Conservation (phyloP, 2,888 invertebrate genomes). For the Patella ulyssiponensis region DNA sequence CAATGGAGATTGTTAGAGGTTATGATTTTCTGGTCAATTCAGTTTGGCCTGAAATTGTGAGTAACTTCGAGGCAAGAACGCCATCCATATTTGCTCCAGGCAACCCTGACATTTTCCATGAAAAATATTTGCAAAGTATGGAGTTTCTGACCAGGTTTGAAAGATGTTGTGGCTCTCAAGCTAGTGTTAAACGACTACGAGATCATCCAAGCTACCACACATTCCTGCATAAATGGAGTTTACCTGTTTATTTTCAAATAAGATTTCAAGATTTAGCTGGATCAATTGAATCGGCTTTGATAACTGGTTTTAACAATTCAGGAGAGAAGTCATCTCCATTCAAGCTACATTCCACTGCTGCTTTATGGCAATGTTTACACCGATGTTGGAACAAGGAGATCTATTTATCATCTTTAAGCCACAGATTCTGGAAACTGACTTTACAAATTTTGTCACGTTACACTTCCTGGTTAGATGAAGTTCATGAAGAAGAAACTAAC, state of each 20-base stretch:
- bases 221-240: conserved; percentile 90
- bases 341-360: conserved; percentile 71
- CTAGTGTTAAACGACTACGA: conserved; percentile 78
- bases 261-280: conserved; percentile 94
- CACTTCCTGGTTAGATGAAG: conserved; percentile 77
- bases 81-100: conserved; percentile 91
- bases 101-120: conserved; percentile 89
- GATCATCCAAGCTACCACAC: conserved; percentile 82
- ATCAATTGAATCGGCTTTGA: conserved; percentile 75
- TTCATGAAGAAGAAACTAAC: conserved; percentile 55
- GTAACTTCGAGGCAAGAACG: conserved; percentile 76
- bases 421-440: conserved; percentile 87
- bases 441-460: conserved; percentile 88
- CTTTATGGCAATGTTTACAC: conserved; percentile 75
- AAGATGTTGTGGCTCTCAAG: conserved; percentile 77
- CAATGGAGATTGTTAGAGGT: conserved; percentile 75
- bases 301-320: conserved; percentile 64
- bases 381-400: conserved; percentile 86
- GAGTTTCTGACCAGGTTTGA: conserved; percentile 83
- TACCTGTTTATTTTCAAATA: conserved; percentile 97
- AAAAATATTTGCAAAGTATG: conserved; percentile 84
- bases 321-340: conserved; percentile 50
- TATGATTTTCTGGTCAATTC: conserved; percentile 88
- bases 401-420: conserved; percentile 80
- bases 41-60: conserved; percentile 87